Evolutionary conservation across 2,113 vertebrate genomes (phyloP), one percentile per base, ranked within the genome.

Genomic region (Podilymbus podiceps): DNA sequence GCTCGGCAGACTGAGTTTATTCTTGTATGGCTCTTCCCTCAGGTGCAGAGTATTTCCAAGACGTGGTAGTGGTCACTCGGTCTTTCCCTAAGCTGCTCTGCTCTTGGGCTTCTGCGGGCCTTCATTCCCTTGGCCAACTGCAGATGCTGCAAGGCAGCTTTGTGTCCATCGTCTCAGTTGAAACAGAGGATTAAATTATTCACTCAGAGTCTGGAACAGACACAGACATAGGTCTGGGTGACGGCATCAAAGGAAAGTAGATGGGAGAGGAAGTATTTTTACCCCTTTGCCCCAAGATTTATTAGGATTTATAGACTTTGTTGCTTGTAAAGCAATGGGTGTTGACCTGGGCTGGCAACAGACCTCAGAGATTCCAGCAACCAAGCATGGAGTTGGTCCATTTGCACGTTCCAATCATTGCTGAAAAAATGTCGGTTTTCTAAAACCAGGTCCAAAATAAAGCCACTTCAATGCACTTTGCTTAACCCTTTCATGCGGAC

Each of bases 51-150:
- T n/a, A 47, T 40, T 82, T 89, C 49, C 50, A 49, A 56, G 83
- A 40, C 0, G 2, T 3, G 3, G 24, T 6, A 38, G 30, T 0
- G 8, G 31, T 24, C 1, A 0, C 35, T 62, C 22, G 30, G 25
- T 33, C 12, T 64, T 50, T 28, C 47, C 20, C 13, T 21, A 5
- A 3, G n/a, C 21, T 52, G 25, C 24, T 79, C n/a, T 75, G 21
- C 31, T 46, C 18, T 1, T 35, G 46, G 19, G 55, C 27, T 84
- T 58, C 42, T 16, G 17, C 35, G 60, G 40, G 58, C 30, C 35
- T 64, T 25, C 24, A 1, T 15, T 44, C 38, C 49, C 77, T 47
- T 50, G 50, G 44, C 23, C 50, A 28, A 15, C 38, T 15, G 64
- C 31, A 69, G 25, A 81, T 40, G 21, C n/a, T 40, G 28, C 27